Conservation (phyloP, 2,888 invertebrate genomes). For the Cryptus armator region DNA sequence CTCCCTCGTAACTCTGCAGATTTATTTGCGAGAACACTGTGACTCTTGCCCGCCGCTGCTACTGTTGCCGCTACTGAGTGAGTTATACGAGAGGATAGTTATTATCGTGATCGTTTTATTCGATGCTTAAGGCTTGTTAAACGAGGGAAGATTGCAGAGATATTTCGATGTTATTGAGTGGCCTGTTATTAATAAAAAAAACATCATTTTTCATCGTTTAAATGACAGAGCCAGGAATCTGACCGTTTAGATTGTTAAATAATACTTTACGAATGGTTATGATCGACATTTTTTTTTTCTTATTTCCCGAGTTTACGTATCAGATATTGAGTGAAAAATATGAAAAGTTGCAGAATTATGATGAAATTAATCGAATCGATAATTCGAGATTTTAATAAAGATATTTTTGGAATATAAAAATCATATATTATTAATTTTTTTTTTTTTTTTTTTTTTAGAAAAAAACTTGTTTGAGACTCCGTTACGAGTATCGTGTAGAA, state of each 20-base stretch:
- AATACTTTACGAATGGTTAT: no score
- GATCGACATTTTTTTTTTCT: no score
- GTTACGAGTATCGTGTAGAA: background rate
- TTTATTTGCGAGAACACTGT: constrained; percentile 63
- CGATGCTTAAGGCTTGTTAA: constrained; percentile 34
- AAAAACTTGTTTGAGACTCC: background rate
- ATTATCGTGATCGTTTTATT: constrained; percentile 63
- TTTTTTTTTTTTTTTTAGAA: no score
- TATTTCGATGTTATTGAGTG: constrained; percentile 21
- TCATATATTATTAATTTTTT: no score
- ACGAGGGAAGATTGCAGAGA: constrained; percentile 20
- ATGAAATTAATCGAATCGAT: no score
- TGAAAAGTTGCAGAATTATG: no score
- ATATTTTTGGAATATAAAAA: no score
- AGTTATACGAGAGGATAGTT: constrained; percentile 56
- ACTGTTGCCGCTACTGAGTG: constrained; percentile 49
- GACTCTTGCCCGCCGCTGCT: constrained; percentile 45
- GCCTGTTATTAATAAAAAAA: background rate
- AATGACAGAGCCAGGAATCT: background rate
- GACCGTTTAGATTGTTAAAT: no score
- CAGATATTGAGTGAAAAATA: no score
- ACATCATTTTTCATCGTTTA: background rate
- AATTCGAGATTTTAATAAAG: no score
- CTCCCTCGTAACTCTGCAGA: constrained; percentile 55
- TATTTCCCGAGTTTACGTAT: no score